phyloP scores from a whole-genome alignment of 2,113 vertebrate species.

The Sebastes schlegelii region DNA sequence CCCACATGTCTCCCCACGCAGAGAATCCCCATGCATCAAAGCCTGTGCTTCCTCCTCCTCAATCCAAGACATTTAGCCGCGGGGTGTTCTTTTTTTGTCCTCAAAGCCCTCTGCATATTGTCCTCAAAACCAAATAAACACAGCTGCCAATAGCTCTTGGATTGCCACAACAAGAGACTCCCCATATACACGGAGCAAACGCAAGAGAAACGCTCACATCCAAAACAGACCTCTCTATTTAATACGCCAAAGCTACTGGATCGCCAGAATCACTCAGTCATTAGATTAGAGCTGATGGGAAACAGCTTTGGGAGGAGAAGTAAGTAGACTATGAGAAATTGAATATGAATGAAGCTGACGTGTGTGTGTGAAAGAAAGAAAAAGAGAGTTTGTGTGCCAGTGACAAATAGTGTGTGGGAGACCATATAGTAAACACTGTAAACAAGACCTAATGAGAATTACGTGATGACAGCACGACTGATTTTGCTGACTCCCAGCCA shows the following conservation, averaged over 20 bases:
- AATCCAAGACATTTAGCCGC: slow-evolving; percentile 71
- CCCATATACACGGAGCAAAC: slow-evolving; percentile 38
- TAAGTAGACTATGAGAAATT: slow-evolving; percentile 15
- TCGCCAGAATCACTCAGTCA: slow-evolving; percentile 32
- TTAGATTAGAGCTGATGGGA: slow-evolving; percentile 51
- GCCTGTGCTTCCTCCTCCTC: slow-evolving; percentile 59
- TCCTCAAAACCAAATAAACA: slow-evolving; percentile 76
- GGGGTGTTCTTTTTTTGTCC: slow-evolving; percentile 57
- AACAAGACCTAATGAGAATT: slow-evolving; percentile 2
- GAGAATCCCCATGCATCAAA: slow-evolving; percentile 65
- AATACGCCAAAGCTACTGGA: slow-evolving; percentile 46
- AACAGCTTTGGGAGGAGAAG: slow-evolving; percentile 53
- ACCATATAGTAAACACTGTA: neutral
- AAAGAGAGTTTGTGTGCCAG: neutral
- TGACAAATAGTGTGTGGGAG: slow-evolving; percentile 11
- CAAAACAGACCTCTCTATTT: slow-evolving; percentile 49
- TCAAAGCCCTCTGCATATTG: slow-evolving; percentile 69
- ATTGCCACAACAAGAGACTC: slow-evolving; percentile 25
- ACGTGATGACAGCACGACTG: slow-evolving; percentile 32
- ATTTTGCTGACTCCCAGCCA: slow-evolving; percentile 21
- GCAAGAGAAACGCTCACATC: slow-evolving; percentile 16
- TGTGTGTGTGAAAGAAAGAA: neutral
- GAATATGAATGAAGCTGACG: slow-evolving; percentile 30
- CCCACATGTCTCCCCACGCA: slow-evolving; percentile 63
- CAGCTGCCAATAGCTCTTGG: slow-evolving; percentile 73